Conservation (phyloP, 2,113 vertebrate species). For the Formicarius rufipectus region DNA sequence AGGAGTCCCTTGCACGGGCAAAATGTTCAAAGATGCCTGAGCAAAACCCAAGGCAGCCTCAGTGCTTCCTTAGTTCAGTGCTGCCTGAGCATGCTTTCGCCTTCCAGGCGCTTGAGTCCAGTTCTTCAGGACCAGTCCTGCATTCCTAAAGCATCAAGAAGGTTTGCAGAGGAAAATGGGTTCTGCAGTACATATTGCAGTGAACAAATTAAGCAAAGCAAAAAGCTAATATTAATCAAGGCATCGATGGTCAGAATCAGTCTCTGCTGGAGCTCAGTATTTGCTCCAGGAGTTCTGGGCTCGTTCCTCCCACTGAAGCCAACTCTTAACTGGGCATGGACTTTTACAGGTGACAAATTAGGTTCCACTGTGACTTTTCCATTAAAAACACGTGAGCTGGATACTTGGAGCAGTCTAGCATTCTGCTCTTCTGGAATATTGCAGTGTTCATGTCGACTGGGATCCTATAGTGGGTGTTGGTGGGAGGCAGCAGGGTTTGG, state of each 20-base stretch:
- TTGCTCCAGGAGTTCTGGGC: background rate
- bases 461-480: background rate
- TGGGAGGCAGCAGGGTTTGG: background rate
- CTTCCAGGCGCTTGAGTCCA: background rate
- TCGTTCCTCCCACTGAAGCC: background rate
- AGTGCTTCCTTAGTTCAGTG: background rate
- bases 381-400: background rate
- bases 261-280: background rate
- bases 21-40: background rate
- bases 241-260: background rate
- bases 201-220: background rate
- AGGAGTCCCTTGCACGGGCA: background rate
- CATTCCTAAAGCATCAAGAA: background rate
- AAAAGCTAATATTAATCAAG: background rate
- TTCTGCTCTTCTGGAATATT: background rate
- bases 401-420: background rate
- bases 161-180: background rate
- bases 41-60: background rate
- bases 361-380: background rate
- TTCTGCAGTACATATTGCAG: background rate
- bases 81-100: background rate
- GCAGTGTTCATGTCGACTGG: background rate
- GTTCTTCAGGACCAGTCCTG: background rate
- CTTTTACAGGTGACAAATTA: background rate
- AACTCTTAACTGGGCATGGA: background rate